phyloP scores from a whole-genome alignment of 64 coral and sea anemone species.

The Montipora sp. region DNA sequence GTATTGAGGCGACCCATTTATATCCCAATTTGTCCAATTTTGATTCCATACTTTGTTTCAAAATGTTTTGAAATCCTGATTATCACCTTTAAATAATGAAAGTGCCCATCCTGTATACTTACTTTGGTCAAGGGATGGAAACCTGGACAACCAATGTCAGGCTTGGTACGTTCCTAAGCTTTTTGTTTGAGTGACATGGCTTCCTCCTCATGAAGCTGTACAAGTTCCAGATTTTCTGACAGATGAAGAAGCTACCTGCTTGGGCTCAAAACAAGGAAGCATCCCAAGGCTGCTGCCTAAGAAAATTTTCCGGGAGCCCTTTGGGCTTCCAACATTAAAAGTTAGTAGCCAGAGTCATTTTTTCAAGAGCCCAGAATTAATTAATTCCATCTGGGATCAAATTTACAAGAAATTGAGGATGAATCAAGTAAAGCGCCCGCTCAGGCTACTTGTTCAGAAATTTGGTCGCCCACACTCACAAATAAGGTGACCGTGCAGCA shows the following conservation, averaged over 20 bases:
- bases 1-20: slow-evolving; percentile 38
- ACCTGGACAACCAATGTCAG: slow-evolving; percentile 18
- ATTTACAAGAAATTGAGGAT: too few relatives aligned
- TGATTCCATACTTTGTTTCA: slow-evolving; percentile 38
- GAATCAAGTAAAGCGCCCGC: too few relatives aligned
- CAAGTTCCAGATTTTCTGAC: slow-evolving; percentile 30
- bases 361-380: too few relatives aligned
- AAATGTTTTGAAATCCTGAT: slow-evolving; percentile 45
- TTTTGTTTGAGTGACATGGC: slow-evolving; percentile 48
- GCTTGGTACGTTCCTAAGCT: slow-evolving; percentile 46
- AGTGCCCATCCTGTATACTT: slow-evolving; percentile 36
- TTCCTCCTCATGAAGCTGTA: slow-evolving; percentile 35
- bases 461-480: too few relatives aligned
- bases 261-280: slow-evolving; percentile 50
- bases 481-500: too few relatives aligned
- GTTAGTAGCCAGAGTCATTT: too few relatives aligned
- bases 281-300: not conserved
- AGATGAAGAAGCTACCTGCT: slow-evolving; percentile 12
- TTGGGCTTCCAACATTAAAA: too few relatives aligned
- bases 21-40: slow-evolving; percentile 47
- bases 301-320: too few relatives aligned
- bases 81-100: slow-evolving; percentile 27
- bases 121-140: slow-evolving; percentile 53
- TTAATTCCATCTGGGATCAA: too few relatives aligned
- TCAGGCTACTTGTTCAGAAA: too few relatives aligned